These are phyloP conservation scores for Pterophyllum scalare DNA, from an alignment of 2,113 vertebrate species.

Conservation along the genomic window DNA sequence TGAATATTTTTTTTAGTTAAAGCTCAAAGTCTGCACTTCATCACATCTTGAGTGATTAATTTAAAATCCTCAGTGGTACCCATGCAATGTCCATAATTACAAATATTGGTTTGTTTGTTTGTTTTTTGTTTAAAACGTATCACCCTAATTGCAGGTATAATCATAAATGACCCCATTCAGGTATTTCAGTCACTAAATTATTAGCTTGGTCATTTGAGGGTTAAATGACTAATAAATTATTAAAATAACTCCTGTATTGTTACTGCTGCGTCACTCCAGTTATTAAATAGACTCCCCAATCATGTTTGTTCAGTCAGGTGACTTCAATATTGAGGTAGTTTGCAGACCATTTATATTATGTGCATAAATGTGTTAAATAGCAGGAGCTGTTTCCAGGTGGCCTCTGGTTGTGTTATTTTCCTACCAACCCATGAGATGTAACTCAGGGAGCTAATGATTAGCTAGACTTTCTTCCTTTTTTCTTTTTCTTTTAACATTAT, in stretches of 20 bases:
- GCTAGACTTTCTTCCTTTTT: neutral
- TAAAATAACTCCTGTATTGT: too few species aligned
- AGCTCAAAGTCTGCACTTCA: neutral
- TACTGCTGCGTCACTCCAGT: neutral
- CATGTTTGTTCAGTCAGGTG: neutral
- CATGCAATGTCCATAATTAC: too few species aligned
- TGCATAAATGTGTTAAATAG: neutral
- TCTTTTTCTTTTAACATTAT: neutral
- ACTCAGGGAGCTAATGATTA: neutral
- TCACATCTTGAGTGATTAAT: neutral
- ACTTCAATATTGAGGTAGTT: neutral
- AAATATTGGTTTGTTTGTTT: too few species aligned
- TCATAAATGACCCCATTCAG: too few species aligned
- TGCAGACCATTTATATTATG: neutral
- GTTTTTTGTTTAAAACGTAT: rapidly evolving
- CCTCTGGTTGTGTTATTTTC: neutral
- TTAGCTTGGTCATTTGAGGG: too few species aligned
- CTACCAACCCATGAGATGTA: too few species aligned
- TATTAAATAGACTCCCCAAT: neutral
- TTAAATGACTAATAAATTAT: too few species aligned
- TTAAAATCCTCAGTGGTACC: too few species aligned
- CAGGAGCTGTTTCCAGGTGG: neutral
- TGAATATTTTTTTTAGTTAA: neutral
- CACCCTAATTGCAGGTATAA: neutral
- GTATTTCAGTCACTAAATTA: too few species aligned